These are phyloP conservation scores for Lonchura striata DNA, from an alignment of 2,113 vertebrate species.

Conservation along the genomic window DNA sequence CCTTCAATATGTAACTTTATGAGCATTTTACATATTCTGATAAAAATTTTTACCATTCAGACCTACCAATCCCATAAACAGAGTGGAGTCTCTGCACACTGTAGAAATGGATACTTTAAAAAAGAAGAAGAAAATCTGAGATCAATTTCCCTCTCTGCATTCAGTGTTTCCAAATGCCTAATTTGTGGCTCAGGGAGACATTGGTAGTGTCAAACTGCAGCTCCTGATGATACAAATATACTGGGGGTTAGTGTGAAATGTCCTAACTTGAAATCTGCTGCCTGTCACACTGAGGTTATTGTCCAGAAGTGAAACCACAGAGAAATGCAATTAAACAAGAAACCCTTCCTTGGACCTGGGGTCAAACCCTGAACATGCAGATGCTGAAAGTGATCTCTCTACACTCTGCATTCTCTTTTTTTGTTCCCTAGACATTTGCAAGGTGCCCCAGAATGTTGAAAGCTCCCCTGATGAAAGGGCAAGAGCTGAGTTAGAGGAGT, in stretches of 20 bases:
- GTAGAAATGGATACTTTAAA: not conserved
- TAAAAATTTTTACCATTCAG: not conserved
- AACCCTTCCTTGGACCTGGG: not conserved
- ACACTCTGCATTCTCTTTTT: not conserved
- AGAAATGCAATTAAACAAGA: not conserved
- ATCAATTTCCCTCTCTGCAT: not conserved
- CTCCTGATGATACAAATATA: not conserved
- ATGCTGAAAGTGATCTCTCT: not conserved
- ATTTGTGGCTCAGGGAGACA: not conserved
- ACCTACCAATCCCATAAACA: not conserved
- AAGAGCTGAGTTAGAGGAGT: not conserved
- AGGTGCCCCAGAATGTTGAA: not conserved
- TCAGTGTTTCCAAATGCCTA: not conserved
- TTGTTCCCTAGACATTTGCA: not conserved
- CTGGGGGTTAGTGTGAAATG: not conserved
- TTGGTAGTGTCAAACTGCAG: not conserved
- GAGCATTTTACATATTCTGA: not conserved
- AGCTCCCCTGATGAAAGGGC: not conserved
- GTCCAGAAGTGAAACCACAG: not conserved
- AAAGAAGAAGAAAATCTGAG: not conserved
- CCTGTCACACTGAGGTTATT: not conserved
- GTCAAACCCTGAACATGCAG: not conserved
- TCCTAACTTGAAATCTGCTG: not conserved
- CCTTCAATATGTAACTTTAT: not conserved
- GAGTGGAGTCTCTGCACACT: not conserved